Evolutionary conservation across 2,113 vertebrate genomes (phyloP).

Genomic region (Antechinus flavipes): DNA sequence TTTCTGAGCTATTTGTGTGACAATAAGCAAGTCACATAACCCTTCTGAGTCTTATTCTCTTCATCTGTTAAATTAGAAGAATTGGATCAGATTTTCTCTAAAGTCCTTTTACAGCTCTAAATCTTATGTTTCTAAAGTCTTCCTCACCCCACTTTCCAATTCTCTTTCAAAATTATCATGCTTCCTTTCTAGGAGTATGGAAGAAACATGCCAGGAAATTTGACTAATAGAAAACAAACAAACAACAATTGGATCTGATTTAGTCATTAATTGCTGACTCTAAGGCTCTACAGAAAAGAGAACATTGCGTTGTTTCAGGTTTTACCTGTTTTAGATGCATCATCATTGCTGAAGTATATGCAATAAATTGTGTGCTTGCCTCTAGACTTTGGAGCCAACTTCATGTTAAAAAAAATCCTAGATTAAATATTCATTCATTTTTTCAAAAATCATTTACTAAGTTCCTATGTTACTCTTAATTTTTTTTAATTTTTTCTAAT

Average conservation of each 20-base stretch:
- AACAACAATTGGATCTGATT: neutral
- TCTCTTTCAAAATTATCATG: neutral
- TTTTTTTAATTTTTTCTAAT: neutral
- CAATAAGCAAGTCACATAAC: neutral
- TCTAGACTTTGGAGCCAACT: neutral
- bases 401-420: neutral
- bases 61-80: neutral
- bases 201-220: neutral
- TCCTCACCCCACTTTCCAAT: neutral
- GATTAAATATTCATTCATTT: neutral
- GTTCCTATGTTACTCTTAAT: neutral
- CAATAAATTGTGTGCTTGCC: neutral
- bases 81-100: neutral
- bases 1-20: neutral
- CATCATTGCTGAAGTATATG: neutral
- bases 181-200: neutral
- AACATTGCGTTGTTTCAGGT: neutral
- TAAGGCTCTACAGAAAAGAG: neutral
- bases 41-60: neutral
- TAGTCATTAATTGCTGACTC: neutral
- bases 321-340: constrained; percentile 18
- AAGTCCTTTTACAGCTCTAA: neutral
- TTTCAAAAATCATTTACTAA: neutral
- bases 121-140: neutral
- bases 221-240: neutral